Percentiles rank a stretch among this genome's conserved stretches.
Evolutionary conservation across 2,888 invertebrate species (phyloP).

Genomic region (Cartodere bifasciata): DNA sequence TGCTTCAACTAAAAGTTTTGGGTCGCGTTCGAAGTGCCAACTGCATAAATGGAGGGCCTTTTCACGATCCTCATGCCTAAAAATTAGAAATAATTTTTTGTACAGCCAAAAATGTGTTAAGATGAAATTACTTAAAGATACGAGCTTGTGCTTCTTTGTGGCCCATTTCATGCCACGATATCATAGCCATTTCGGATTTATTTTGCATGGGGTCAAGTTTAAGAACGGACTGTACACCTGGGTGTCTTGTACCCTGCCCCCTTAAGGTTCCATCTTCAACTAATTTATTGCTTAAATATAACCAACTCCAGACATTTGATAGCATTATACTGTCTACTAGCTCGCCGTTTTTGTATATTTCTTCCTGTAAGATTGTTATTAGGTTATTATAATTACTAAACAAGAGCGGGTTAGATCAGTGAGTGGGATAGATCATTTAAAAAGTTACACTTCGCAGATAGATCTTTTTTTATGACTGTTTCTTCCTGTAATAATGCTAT

Average conservation of each 20-base stretch:
- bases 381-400: not conserved
- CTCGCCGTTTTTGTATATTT: slow-evolving; percentile 68
- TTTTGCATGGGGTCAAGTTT: slow-evolving; percentile 36
- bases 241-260: slow-evolving; percentile 46
- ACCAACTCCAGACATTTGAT: slow-evolving; percentile 74
- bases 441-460: too few species aligned
- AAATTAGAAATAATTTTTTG: slow-evolving; percentile 8
- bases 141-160: slow-evolving; percentile 38
- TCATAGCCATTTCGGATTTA: slow-evolving; percentile 48
- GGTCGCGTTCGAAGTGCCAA: slow-evolving; percentile 74
- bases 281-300: slow-evolving; percentile 56
- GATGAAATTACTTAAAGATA: slow-evolving; percentile 40
- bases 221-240: slow-evolving; percentile 45
- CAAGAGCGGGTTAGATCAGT: not conserved
- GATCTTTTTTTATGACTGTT: too few species aligned
- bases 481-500: too few species aligned
- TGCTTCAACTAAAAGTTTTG: slow-evolving; percentile 40
- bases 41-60: slow-evolving; percentile 78
- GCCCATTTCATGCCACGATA: slow-evolving; percentile 53
- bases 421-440: too few species aligned
- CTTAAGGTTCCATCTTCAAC: slow-evolving; percentile 48
- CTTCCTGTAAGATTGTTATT: slow-evolving; percentile 39
- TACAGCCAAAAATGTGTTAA: not conserved
- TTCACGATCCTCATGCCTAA: slow-evolving; percentile 60
- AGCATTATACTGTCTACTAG: slow-evolving; percentile 61